A percentile compares a stretch with the other conserved stretches of the same genome.
These are phyloP conservation scores for Callionymus lyra DNA, from an alignment of 2,113 vertebrate genomes.

Conservation along the genomic window DNA sequence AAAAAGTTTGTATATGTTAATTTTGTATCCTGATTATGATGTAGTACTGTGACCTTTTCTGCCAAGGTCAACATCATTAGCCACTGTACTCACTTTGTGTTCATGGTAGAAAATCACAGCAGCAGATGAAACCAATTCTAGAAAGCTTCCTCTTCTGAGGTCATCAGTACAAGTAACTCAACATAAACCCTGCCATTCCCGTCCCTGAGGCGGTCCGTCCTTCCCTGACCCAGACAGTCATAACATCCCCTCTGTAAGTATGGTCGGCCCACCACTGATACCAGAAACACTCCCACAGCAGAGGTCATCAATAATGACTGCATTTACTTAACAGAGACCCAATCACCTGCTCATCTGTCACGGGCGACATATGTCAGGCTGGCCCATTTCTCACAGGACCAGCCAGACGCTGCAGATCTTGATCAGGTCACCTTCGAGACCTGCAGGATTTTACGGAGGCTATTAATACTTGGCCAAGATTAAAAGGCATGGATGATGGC, in stretches of 20 bases:
- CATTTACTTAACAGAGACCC: slow-evolving; percentile 57
- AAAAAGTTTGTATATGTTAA: no score
- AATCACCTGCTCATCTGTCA: slow-evolving; percentile 57
- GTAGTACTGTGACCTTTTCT: no score
- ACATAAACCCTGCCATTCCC: slow-evolving; percentile 26
- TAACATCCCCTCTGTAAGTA: slow-evolving; percentile 36
- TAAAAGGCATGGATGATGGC: no score
- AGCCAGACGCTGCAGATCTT: slow-evolving; percentile 25
- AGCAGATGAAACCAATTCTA: slow-evolving; percentile 2
- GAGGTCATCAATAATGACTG: slow-evolving; percentile 58
- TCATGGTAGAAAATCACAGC: no score
- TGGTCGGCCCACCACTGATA: slow-evolving; percentile 37
- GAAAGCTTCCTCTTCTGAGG: slow-evolving; percentile 33
- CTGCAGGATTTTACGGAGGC: slow-evolving; percentile 9
- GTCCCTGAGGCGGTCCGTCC: slow-evolving; percentile 29
- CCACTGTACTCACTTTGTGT: no score
- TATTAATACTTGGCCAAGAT: slow-evolving; percentile 11
- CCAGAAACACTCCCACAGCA: slow-evolving; percentile 37
- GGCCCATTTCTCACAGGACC: slow-evolving; percentile 40
- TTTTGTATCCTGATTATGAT: no score
- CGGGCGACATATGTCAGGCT: slow-evolving; percentile 42
- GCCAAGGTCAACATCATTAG: no score
- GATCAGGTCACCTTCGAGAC: slow-evolving; percentile 44
- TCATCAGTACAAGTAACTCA: slow-evolving; percentile 31
- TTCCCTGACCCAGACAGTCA: slow-evolving; percentile 30